Percentiles rank a stretch among this genome's conserved stretches.
Evolutionary conservation across 1,140 invertebrate genomes (phyloP).

Genomic region (Heterodera carotae): DNA sequence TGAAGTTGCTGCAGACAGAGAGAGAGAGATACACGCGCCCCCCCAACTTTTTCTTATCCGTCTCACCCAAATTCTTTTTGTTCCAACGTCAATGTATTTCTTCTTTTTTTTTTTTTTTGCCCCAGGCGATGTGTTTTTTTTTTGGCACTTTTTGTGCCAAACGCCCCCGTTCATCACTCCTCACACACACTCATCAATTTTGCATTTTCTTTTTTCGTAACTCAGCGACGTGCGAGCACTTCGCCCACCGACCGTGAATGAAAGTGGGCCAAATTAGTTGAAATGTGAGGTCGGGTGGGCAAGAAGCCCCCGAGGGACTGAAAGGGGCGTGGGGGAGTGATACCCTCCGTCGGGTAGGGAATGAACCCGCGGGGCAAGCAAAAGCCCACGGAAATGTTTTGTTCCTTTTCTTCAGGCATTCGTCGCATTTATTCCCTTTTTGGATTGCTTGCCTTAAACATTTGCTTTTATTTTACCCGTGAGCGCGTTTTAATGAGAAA

Average conservation of each 20-base stretch:
- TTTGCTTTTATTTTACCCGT: too few species aligned
- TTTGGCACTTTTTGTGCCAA: neutral
- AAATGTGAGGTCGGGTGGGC: neutral
- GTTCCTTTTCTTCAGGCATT: neutral
- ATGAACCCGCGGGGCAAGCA: neutral
- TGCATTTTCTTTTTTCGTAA: neutral
- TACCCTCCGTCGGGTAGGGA: neutral
- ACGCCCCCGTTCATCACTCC: neutral
- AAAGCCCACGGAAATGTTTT: neutral
- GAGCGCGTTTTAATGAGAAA: too few species aligned
- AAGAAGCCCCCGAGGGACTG: neutral
- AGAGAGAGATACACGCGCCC: too few species aligned
- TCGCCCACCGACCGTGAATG: neutral
- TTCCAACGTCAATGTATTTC: neutral
- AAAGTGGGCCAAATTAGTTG: neutral
- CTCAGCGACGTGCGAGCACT: neutral
- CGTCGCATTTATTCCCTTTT: too few species aligned
- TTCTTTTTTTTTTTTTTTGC: neutral
- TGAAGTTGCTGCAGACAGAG: too few species aligned
- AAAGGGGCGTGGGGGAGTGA: neutral
- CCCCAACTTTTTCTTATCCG: neutral
- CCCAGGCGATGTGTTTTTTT: neutral
- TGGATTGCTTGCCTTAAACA: too few species aligned
- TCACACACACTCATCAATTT: neutral
- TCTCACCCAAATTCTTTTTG: neutral